phyloP scores from a whole-genome alignment of 2,888 invertebrate species.

The Lithophane ornitopus region DNA sequence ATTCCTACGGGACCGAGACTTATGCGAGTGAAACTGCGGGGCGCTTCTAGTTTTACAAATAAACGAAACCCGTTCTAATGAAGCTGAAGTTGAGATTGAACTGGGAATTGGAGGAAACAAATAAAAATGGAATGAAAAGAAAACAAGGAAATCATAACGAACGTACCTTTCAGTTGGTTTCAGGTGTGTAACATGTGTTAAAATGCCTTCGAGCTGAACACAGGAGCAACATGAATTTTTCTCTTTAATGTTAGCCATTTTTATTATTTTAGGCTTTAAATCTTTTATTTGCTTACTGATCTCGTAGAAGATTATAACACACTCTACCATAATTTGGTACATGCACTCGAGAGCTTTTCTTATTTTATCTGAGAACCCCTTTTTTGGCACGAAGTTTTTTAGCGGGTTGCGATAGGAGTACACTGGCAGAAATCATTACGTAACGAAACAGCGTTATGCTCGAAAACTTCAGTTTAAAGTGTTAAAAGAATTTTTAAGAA shows the following conservation, averaged over 20 bases:
- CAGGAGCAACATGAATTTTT: not conserved
- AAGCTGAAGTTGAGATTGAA: conserved; percentile 45
- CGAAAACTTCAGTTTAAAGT: too few species aligned
- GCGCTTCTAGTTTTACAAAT: conserved; percentile 13
- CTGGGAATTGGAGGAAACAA: conserved; percentile 50
- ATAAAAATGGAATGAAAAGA: conserved; percentile 45
- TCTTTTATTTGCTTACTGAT: not conserved
- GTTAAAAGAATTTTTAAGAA: too few species aligned
- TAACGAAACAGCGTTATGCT: too few species aligned
- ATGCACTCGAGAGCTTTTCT: not conserved
- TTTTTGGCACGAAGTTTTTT: not conserved
- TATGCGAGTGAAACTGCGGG: too few species aligned
- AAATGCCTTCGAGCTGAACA: not conserved
- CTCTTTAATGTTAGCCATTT: not conserved
- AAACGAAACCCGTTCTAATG: conserved; percentile 37
- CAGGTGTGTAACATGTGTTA: not conserved
- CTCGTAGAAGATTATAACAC: not conserved
- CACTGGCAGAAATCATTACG: too few species aligned
- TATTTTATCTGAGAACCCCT: not conserved
- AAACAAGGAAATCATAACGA: conserved; percentile 38
- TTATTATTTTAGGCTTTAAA: not conserved
- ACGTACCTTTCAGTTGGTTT: conserved; percentile 9
- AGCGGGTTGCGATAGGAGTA: too few species aligned
- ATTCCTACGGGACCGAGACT: too few species aligned
- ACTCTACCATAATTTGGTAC: not conserved